These are phyloP conservation scores for Muscicapa striata DNA, from an alignment of 2,797 vertebrate species.

Conservation along the genomic window DNA sequence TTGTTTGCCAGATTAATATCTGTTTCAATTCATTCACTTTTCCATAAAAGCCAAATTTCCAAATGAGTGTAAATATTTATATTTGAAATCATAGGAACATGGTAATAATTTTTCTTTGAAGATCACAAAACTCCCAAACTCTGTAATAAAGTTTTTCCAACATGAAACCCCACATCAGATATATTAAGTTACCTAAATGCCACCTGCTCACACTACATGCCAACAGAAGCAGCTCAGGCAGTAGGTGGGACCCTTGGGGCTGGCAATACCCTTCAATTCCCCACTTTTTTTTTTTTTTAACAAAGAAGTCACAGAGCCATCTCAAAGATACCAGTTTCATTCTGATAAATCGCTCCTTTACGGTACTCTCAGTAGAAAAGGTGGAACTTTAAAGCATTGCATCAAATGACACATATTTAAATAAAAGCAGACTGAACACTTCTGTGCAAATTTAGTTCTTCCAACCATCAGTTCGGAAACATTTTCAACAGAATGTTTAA, in stretches of 20 bases:
- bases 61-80: background rate
- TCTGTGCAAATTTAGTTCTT: constrained; percentile 48
- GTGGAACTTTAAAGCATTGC: background rate
- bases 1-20: background rate
- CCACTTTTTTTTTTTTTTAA: background rate
- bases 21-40: background rate
- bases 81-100: background rate
- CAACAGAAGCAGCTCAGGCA: background rate
- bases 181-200: background rate
- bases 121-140: background rate
- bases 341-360: background rate
- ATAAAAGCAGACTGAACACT: background rate
- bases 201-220: background rate
- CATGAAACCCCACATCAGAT: background rate
- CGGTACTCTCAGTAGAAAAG: background rate
- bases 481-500: constrained; percentile 13
- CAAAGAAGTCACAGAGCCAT: background rate
- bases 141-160: background rate
- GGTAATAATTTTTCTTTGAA: background rate
- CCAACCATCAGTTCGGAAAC: background rate
- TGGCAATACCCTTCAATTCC: background rate
- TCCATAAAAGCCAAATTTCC: background rate
- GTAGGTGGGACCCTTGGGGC: background rate
- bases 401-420: background rate
- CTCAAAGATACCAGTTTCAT: background rate